Base-by-base conservation (phyloP, 2,797 vertebrate species). In the Eulemur rubriventer region DNA sequence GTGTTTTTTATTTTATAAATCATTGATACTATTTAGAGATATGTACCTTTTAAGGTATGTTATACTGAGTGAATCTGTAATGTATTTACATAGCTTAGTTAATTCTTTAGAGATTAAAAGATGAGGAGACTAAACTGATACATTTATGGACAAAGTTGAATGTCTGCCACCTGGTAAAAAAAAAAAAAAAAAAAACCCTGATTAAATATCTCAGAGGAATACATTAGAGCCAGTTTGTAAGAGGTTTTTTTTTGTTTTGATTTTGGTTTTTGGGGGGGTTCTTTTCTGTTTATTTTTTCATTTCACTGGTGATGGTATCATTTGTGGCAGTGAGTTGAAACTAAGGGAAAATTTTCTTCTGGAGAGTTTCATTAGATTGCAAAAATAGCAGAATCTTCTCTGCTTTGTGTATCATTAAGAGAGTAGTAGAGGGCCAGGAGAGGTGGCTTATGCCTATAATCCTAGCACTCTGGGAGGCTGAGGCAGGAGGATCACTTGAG, bases 281-380 rank as follows among this genome's bases (percentile, higher is more conserved):
- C 35, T 43, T 57, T 59, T 75, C 73, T 87, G 2, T 65, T 59
- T 83, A 55, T 52, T 61, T 61, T 75, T 35, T 46, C 61, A 20
- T 85, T 96, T 90, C 14, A 24, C 1, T 76, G 28, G 24, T 75
- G 7, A 69, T 94, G 35, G 22, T 92, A 55, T 87, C 55, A 80
- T 63, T 91, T 96, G 70, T 86, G 70, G 75, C 52, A 91, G 24
- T 75, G 38, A 95, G 8, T 92, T 96, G 84, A 96, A 96, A 93
- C 70, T 82, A 90, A 95, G 78, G 59, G 41, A 57, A 63, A 38
- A 2, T 91, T 97, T 96, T 95, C 55, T 67, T 78, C 16, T 63
- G 72, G 80, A 90, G 52, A 82, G 94, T 96, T 92, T 83, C 55
- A 79, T 91, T 93, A 61, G 41, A 78, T 84, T 89, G 76, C 86